Conservation (phyloP, 2,797 vertebrate genomes). For the Anabas testudineus region DNA sequence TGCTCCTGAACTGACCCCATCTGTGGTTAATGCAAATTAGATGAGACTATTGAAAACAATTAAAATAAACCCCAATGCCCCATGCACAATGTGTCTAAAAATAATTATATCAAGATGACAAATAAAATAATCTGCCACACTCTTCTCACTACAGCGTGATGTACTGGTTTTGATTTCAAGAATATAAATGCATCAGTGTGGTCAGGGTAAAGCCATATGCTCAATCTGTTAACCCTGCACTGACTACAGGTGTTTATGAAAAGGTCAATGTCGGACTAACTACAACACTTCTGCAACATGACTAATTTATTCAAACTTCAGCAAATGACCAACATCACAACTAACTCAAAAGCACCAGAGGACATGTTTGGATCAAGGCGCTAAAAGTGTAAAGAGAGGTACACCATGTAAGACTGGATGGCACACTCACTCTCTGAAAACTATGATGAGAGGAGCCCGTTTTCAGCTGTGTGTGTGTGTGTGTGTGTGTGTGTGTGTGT, state of each 20-base stretch:
- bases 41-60: not conserved
- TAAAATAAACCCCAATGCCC: not conserved
- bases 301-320: slow-evolving; percentile 42
- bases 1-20: not conserved
- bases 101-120: too few species aligned
- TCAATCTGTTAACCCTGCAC: not conserved
- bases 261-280: slow-evolving; percentile 30
- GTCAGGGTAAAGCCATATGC: not conserved
- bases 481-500: too few species aligned
- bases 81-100: not conserved
- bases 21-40: not conserved
- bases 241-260: slow-evolving; percentile 8
- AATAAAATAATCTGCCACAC: too few species aligned
- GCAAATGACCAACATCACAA: slow-evolving; percentile 22
- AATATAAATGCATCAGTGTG: slow-evolving; percentile 4
- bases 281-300: slow-evolving; percentile 19
- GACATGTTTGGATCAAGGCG: slow-evolving; percentile 33
- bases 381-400: slow-evolving; percentile 45
- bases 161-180: slow-evolving; percentile 1
- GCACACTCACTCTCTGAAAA: slow-evolving; percentile 32
- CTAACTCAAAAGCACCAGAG: slow-evolving; percentile 4
- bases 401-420: slow-evolving; percentile 19
- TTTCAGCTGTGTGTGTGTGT: slow-evolving; percentile 22
- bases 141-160: too few species aligned
- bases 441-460: slow-evolving; percentile 21